These are phyloP conservation scores for Sebastes goodei DNA, from an alignment of 2,797 vertebrate species.

Conservation along the genomic window DNA sequence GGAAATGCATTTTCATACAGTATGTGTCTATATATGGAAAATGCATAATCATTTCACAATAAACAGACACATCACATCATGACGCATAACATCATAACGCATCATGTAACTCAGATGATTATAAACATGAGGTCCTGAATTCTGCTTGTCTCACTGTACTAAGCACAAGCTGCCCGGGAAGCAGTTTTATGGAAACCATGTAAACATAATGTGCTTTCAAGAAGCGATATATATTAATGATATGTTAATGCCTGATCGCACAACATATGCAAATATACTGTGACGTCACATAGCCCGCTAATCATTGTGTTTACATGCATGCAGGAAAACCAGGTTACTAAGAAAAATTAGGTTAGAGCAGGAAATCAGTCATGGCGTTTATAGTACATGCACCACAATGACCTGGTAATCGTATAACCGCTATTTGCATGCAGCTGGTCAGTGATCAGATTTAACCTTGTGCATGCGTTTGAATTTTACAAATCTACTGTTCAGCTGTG, in stretches of 20 bases:
- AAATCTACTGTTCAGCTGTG: neutral
- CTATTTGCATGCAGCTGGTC: neutral
- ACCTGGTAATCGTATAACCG: neutral
- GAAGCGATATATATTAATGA: neutral
- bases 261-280: neutral
- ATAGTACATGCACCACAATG: neutral
- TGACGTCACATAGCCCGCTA: neutral
- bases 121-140: neutral
- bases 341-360: conserved; percentile 5
- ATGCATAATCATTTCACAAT: neutral
- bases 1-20: neutral
- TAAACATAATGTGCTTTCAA: neutral
- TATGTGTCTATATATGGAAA: neutral
- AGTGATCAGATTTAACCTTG: neutral
- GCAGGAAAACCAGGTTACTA: conserved; percentile 1
- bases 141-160: neutral
- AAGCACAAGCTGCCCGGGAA: neutral
- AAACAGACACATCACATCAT: neutral
- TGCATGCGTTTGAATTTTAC: neutral
- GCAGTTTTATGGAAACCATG: neutral
- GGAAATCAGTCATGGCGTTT: neutral
- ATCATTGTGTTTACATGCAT: conserved; percentile 2
- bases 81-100: neutral
- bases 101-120: neutral
- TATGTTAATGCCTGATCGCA: neutral